Conservation (phyloP, 2,113 vertebrate genomes). For the Protobothrops mucrosquamatus region DNA sequence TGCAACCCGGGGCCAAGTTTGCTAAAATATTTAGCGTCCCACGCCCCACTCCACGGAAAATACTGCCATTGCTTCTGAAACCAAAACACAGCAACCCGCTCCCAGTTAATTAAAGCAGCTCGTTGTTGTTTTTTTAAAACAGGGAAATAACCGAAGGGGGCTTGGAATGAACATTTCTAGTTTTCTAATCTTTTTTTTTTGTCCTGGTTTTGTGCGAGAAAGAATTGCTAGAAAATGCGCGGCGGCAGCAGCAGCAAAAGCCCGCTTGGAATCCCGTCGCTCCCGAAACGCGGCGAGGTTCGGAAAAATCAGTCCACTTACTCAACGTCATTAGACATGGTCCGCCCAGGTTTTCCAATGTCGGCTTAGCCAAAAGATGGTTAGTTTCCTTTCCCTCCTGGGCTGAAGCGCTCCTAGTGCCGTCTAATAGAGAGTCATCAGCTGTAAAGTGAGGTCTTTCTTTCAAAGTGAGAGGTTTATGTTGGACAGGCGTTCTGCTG, state of each 20-base stretch:
- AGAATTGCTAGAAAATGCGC: background rate
- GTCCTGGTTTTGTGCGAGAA: background rate
- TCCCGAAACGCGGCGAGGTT: background rate
- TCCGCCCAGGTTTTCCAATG: slow-evolving; percentile 26
- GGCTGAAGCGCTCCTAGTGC: slow-evolving; percentile 52
- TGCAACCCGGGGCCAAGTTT: background rate
- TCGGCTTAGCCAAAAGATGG: background rate
- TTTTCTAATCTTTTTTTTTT: background rate
- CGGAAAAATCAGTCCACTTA: slow-evolving; percentile 59
- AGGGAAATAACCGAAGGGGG: background rate
- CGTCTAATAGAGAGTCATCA: slow-evolving; percentile 62
- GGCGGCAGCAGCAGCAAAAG: background rate
- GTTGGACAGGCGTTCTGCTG: slow-evolving; percentile 66
- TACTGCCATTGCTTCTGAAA: background rate
- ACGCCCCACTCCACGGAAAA: background rate
- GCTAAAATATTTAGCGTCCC: background rate
- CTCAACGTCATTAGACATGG: slow-evolving; percentile 81
- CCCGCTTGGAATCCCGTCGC: background rate
- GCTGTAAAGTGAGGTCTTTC: slow-evolving; percentile 68
- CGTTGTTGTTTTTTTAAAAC: too few relatives aligned
- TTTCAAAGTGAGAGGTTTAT: slow-evolving; percentile 69
- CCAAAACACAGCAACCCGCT: background rate
- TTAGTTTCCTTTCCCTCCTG: slow-evolving; percentile 11
- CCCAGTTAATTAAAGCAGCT: background rate
- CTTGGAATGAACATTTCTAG: background rate